Conservation (phyloP, 2,888 invertebrate species). For the Sesamia inferens region DNA sequence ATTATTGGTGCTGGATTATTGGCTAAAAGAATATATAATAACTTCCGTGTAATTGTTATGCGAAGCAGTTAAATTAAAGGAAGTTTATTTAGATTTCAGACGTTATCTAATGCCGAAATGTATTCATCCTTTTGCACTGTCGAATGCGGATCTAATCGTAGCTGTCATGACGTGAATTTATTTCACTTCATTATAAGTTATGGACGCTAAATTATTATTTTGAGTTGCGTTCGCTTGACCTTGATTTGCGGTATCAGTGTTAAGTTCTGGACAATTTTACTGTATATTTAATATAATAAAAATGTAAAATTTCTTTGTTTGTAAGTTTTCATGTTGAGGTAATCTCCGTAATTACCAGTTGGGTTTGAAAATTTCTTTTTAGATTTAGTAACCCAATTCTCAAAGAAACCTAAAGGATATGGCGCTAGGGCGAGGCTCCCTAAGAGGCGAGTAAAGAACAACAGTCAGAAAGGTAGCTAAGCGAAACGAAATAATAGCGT, state of each 20-base stretch:
- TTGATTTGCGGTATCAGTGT: constrained; percentile 30
- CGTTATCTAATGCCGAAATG: constrained; percentile 35
- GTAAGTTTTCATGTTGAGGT: background rate
- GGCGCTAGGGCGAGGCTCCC: too few relatives aligned
- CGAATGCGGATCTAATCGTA: constrained; percentile 36
- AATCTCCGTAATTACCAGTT: background rate
- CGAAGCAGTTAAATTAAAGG: constrained; percentile 23
- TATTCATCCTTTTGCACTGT: constrained; percentile 41
- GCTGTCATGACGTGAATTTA: constrained; percentile 54
- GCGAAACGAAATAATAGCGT: too few relatives aligned
- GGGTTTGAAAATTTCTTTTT: background rate
- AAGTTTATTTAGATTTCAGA: constrained; percentile 25
- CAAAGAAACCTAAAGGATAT: too few relatives aligned
- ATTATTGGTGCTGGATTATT: constrained; percentile 1
- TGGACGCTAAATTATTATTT: constrained; percentile 31
- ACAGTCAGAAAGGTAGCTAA: too few relatives aligned
- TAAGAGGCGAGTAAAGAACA: too few relatives aligned
- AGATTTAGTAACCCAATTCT: background rate
- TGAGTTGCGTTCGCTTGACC: constrained; percentile 45
- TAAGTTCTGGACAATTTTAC: constrained; percentile 11
- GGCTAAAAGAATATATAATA: background rate
- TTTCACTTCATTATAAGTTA: constrained; percentile 48
- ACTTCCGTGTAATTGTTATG: constrained; percentile 49
- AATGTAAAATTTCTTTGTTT: background rate
- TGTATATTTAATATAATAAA: background rate